Evolutionary conservation across 2,797 vertebrate species (phyloP).

Genomic region (Tauraco hartlaubi): DNA sequence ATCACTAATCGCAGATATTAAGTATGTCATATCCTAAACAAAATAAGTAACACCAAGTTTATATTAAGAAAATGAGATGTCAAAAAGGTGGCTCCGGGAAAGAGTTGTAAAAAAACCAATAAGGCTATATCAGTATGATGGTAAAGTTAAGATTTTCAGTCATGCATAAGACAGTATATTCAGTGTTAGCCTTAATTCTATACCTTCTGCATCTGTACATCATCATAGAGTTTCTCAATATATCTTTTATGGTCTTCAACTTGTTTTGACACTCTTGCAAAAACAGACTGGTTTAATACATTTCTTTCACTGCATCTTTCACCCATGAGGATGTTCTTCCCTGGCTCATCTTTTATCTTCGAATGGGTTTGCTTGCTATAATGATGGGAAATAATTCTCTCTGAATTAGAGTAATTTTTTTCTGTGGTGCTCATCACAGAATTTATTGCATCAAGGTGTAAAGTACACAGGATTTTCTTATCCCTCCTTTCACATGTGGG

Average conservation of each 20-base stretch:
- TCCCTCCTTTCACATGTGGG: not conserved
- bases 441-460: not conserved
- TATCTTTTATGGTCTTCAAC: not conserved
- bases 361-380: not conserved
- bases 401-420: not conserved
- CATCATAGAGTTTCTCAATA: not conserved
- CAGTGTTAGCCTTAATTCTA: not conserved
- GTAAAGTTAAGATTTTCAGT: not conserved
- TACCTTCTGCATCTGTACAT: not conserved
- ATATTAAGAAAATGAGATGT: not conserved
- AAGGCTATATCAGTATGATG: not conserved
- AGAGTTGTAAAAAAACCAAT: not conserved
- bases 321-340: not conserved
- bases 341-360: not conserved
- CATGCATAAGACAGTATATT: not conserved
- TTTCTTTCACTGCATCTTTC: not conserved
- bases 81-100: not conserved
- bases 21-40: not conserved
- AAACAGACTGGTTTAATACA: not conserved
- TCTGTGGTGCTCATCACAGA: not conserved
- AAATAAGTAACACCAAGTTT: not conserved
- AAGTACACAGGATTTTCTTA: slow-evolving; percentile 33
- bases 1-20: not conserved
- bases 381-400: not conserved
- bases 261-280: not conserved